phyloP scores from a whole-genome alignment of 2,113 vertebrate species.

The Drymodes brunneopygia region DNA sequence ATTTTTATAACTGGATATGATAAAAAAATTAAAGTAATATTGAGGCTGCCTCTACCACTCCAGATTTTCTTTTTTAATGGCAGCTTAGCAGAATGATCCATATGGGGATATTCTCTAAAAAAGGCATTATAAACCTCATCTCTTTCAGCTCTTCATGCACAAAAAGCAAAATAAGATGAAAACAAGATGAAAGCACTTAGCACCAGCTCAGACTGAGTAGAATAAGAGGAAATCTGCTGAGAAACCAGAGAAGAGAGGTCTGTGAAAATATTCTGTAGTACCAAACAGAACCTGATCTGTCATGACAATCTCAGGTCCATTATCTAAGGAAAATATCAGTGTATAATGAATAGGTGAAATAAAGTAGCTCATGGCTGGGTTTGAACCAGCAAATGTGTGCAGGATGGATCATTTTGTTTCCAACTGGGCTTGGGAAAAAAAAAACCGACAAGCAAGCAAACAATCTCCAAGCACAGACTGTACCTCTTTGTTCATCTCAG shows the following conservation, averaged over 20 bases:
- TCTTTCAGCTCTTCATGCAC: accelerated
- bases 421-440: background rate
- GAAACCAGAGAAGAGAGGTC: background rate
- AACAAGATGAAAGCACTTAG: background rate
- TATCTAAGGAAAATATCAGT: background rate
- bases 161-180: background rate
- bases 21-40: background rate
- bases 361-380: background rate
- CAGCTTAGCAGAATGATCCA: background rate
- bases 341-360: background rate
- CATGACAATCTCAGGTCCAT: background rate
- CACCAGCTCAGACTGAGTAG: background rate
- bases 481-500: background rate
- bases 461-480: background rate
- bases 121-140: background rate
- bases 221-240: background rate
- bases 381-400: accelerated
- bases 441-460: background rate
- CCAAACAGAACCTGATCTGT: background rate
- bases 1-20: background rate
- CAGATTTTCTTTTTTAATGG: background rate
- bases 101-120: background rate
- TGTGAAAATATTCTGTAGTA: background rate
- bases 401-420: background rate
- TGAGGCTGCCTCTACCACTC: background rate